These are phyloP conservation scores for Gobionotothen gibberifrons DNA, from an alignment of 2,797 vertebrate species.

Conservation along the genomic window DNA sequence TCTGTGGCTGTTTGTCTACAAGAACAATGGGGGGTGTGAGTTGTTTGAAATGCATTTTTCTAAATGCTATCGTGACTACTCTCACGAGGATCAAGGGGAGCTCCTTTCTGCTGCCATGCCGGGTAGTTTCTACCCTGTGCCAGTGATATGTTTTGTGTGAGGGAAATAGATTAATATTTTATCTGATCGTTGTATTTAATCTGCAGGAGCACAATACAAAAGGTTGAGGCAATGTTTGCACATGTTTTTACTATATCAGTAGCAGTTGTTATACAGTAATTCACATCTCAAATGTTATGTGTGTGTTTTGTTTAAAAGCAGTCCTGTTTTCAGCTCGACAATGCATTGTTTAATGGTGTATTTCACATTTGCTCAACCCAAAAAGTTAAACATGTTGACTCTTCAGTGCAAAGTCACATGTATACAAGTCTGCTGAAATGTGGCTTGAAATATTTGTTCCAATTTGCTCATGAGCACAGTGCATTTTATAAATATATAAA, in stretches of 20 bases:
- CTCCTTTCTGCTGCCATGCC: slow-evolving; percentile 1
- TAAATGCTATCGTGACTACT: slow-evolving; percentile 10
- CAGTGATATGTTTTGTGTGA: background rate
- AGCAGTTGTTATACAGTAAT: background rate
- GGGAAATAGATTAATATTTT: slow-evolving; percentile 11
- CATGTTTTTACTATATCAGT: slow-evolving; percentile 6
- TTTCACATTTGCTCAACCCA: background rate
- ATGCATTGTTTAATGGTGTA: background rate
- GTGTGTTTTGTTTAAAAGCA: background rate
- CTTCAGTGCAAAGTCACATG: no score
- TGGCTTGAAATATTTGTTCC: no score
- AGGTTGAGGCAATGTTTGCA: background rate
- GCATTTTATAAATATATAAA: no score
- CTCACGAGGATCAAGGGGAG: background rate
- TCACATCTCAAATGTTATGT: background rate
- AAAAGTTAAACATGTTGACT: no score
- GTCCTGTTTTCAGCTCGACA: background rate
- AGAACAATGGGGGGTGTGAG: slow-evolving; percentile 37
- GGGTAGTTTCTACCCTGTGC: background rate
- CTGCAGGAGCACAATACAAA: slow-evolving; percentile 4
- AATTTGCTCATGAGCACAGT: no score
- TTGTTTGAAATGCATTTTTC: slow-evolving; percentile 2
- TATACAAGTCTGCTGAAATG: no score
- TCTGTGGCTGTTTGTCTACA: background rate
- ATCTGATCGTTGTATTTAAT: slow-evolving; percentile 16